Conservation (phyloP, 2,888 invertebrate genomes). For the Ornithoptera priamus region DNA sequence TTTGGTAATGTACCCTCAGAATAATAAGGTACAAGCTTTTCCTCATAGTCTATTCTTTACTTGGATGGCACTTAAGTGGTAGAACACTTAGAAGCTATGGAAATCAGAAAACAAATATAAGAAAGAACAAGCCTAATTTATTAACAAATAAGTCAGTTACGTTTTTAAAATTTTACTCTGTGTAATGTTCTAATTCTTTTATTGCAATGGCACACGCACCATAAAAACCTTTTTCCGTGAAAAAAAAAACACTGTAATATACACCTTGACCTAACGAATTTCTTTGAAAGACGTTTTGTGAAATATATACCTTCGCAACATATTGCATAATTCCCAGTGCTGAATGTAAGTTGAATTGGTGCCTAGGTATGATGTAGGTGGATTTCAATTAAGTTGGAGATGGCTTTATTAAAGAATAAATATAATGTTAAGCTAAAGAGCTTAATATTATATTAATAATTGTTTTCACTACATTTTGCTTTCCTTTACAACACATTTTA, state of each 20-base stretch:
- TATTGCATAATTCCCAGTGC: conserved; percentile 24
- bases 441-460: background rate
- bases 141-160: too few relatives aligned
- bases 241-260: conserved; percentile 3
- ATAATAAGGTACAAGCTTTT: too few relatives aligned
- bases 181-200: background rate
- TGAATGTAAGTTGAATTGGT: conserved; percentile 10
- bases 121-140: too few relatives aligned
- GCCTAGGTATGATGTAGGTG: conserved; percentile 15
- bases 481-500: too few relatives aligned
- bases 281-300: conserved; percentile 16
- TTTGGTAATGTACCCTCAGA: too few relatives aligned
- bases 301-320: conserved; percentile 1
- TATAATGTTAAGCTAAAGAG: background rate
- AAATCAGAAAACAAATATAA: too few relatives aligned
- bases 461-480: too few relatives aligned
- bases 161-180: too few relatives aligned
- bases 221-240: conserved; percentile 4
- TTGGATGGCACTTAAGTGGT: too few relatives aligned
- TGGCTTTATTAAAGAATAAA: background rate
- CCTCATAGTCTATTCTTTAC: too few relatives aligned
- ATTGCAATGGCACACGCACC: background rate
- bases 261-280: conserved; percentile 24
- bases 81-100: too few relatives aligned
- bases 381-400: conserved; percentile 7